phyloP scores from a whole-genome alignment of 2,113 vertebrate species.

The Mixornis gularis region DNA sequence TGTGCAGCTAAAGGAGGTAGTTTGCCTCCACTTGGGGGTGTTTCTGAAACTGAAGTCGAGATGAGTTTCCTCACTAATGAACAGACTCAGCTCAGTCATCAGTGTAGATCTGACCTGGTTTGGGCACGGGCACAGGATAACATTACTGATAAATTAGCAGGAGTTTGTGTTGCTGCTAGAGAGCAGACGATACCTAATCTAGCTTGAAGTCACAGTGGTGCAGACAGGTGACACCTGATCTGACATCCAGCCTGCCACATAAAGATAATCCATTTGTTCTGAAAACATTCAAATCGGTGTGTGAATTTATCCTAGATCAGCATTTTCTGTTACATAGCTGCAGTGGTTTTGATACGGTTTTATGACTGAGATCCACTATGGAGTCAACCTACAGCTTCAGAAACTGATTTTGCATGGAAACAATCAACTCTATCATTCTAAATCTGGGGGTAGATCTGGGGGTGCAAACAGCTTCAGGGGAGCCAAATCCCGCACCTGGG shows the following conservation, averaged over 20 bases:
- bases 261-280: constrained; percentile 44
- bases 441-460: not conserved
- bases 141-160: constrained; percentile 20
- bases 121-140: not conserved
- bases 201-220: constrained; percentile 13
- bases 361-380: not conserved
- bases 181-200: constrained; percentile 30
- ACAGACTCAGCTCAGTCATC: not conserved
- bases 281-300: constrained; percentile 20
- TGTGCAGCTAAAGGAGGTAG: not conserved
- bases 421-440: not conserved
- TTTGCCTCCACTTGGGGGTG: not conserved
- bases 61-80: not conserved
- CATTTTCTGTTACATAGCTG: not conserved
- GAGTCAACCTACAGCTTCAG: not conserved
- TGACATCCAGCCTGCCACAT: constrained; percentile 1
- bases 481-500: not conserved
- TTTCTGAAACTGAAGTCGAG: not conserved
- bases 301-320: not conserved
- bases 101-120: not conserved
- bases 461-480: not conserved
- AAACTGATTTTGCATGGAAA: not conserved
- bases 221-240: constrained; percentile 42
- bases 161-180: not conserved
- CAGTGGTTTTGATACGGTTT: not conserved